Conservation (phyloP, 2,113 vertebrate genomes). For the Ochotona princeps region DNA sequence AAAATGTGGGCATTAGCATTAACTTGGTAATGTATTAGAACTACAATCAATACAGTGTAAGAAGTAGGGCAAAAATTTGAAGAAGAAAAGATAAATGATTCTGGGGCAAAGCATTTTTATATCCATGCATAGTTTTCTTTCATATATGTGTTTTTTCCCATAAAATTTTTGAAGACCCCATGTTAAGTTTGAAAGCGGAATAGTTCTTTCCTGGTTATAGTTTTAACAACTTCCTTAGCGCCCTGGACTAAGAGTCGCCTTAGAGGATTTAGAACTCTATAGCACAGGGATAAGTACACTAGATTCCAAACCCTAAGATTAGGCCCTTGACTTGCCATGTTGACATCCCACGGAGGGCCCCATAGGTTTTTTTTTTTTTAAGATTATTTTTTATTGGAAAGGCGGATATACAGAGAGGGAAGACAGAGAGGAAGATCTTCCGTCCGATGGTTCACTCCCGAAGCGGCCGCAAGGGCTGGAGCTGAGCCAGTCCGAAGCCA, state of each 20-base stretch:
- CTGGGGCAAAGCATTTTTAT: no score
- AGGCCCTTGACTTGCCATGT: background rate
- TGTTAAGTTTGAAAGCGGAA: background rate
- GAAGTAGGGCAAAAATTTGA: background rate
- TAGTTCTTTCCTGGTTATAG: background rate
- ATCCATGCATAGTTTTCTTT: no score
- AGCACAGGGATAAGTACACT: background rate
- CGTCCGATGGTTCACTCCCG: no score
- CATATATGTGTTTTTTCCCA: no score
- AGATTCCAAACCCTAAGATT: background rate
- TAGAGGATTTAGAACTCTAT: background rate
- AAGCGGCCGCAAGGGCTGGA: no score
- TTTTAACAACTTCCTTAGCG: conserved; percentile 38
- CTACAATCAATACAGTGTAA: background rate
- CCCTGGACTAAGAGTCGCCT: background rate
- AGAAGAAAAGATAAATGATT: no score
- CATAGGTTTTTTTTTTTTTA: background rate
- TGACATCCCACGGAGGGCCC: background rate
- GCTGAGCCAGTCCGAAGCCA: no score
- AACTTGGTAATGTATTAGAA: background rate
- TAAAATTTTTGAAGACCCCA: no score
- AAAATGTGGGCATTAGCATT: background rate
- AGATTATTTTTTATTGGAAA: no score
- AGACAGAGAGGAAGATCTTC: no score
- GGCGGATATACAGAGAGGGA: no score